Evolutionary conservation across 2,113 vertebrate genomes (phyloP), one percentile per base, ranked within the genome.

Genomic region (Chionodraco myersi): DNA sequence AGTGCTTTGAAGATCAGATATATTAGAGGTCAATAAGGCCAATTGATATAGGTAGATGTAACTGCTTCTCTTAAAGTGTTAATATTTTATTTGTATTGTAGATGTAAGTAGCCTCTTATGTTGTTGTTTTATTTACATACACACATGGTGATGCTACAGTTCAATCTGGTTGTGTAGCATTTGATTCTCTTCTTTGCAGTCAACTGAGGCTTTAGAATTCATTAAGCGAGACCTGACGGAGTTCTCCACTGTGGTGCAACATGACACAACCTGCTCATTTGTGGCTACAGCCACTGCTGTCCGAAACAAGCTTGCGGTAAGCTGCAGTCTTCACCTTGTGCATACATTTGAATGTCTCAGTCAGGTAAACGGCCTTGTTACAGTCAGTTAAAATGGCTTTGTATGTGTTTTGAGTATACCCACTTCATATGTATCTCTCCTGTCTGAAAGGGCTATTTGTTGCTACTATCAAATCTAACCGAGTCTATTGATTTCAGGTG

Each of bases 241-340:
- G 90, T 99, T 99, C 84, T 95, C 96, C 0, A 97, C 95, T 52
- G 98, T 99, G 45, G 97, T 99, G 47, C 98, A 99, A 88, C 97
- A 99, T 90, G 98, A 99, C 94, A 99, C 98, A 0, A 94, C 98
- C n/a, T 99, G 97, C 86, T 99, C 98, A 2, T 97, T 99, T 1
- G 98, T 97, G 1, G 98, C 98, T 16, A 99, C 98, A 0, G 98
- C 98, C 83, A 96, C 95, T 0, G 98, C 97, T 72, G 97, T 99
- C 92, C 97, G 96, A 90, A 98, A 96, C 91, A 99, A 96, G 85
- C 94, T 99, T 85, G 95, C 96, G 41, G 98, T 99, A 95, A 86
- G 84, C 87, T 11, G 3, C 6, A 51, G 12, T 34, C 21, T 10
- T 51, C 0, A 5, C 2, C 15, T 41, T 41, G 36, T 41, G 7